These are phyloP conservation scores for Drosophila kambysellisi DNA, from an alignment of 2,888 invertebrate genomes.

Conservation along the genomic window DNA sequence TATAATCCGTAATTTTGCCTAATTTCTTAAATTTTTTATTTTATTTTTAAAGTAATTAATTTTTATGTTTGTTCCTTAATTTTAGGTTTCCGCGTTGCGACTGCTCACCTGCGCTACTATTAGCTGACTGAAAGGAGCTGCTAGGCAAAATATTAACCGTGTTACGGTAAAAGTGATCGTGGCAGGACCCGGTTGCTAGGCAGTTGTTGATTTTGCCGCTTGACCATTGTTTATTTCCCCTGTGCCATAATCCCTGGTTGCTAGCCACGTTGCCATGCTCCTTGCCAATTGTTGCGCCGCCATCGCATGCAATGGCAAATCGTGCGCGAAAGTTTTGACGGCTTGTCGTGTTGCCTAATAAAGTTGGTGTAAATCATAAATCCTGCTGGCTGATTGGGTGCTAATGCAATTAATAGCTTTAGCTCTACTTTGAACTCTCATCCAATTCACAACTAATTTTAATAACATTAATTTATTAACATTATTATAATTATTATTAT, in stretches of 20 bases:
- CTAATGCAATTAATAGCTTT: slow-evolving; percentile 32
- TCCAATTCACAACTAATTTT: not conserved
- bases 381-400: slow-evolving; percentile 38
- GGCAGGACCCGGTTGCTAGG: slow-evolving; percentile 66
- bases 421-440: not conserved
- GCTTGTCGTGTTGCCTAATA: slow-evolving; percentile 18
- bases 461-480: not conserved
- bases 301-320: slow-evolving; percentile 31
- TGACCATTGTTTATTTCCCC: slow-evolving; percentile 58
- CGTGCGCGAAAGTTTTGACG: slow-evolving; percentile 37
- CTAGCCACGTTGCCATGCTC: slow-evolving; percentile 54
- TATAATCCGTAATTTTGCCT: too few species aligned
- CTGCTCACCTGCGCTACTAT: slow-evolving; percentile 68
- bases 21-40: not conserved
- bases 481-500: too few species aligned
- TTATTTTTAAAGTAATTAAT: not conserved
- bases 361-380: slow-evolving; percentile 33
- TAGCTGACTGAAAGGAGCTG: slow-evolving; percentile 56
- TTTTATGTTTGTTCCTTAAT: slow-evolving; percentile 1
- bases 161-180: slow-evolving; percentile 62
- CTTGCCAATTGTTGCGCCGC: slow-evolving; percentile 59
- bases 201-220: slow-evolving; percentile 68
- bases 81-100: slow-evolving; percentile 38
- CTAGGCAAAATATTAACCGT: slow-evolving; percentile 26
- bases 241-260: slow-evolving; percentile 57